Evolutionary conservation across 1,140 invertebrate species (phyloP).

Genomic region (Cylas formicarius): DNA sequence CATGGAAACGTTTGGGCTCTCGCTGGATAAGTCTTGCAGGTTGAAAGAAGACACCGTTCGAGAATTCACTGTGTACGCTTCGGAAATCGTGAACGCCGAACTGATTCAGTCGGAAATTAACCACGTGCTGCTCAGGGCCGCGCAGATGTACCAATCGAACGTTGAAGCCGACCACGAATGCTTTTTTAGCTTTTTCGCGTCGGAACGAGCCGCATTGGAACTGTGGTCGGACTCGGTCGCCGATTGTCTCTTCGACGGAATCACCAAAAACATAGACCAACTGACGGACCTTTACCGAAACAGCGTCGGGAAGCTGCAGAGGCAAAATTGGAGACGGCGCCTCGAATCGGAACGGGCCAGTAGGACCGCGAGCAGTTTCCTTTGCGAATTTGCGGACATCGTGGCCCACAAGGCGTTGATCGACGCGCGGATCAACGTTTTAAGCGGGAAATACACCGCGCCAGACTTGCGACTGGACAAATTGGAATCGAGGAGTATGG

Average conservation of each 20-base stretch:
- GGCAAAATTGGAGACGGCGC: constrained; percentile 39
- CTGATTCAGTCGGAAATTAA: constrained; percentile 66
- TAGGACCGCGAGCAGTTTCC: constrained; percentile 46
- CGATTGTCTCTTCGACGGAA: constrained; percentile 57
- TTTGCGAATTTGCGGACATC: constrained; percentile 64
- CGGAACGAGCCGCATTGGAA: constrained; percentile 57
- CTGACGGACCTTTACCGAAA: constrained; percentile 59
- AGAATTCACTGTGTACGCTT: constrained; percentile 59
- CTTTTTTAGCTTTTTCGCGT: constrained; percentile 51
- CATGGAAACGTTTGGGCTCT: constrained; percentile 54
- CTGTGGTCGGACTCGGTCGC: constrained; percentile 63
- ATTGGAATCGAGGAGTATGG: constrained; percentile 8
- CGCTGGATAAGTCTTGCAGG: constrained; percentile 40
- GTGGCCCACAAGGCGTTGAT: constrained; percentile 69
- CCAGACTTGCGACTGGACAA: constrained; percentile 12
- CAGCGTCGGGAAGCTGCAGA: constrained; percentile 44
- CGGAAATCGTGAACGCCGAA: constrained; percentile 62
- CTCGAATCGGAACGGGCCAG: constrained; percentile 45
- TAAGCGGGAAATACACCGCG: constrained; percentile 44
- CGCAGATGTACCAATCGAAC: constrained; percentile 54
- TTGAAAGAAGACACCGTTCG: constrained; percentile 49
- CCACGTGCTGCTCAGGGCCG: constrained; percentile 59
- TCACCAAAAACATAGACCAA: constrained; percentile 59
- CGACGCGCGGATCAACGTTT: constrained; percentile 59
- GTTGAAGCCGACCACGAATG: constrained; percentile 39